Evolutionary conservation across 2,888 invertebrate species (phyloP), one percentile per base, ranked within the genome.

Genomic region (Amorpha juglandis): DNA sequence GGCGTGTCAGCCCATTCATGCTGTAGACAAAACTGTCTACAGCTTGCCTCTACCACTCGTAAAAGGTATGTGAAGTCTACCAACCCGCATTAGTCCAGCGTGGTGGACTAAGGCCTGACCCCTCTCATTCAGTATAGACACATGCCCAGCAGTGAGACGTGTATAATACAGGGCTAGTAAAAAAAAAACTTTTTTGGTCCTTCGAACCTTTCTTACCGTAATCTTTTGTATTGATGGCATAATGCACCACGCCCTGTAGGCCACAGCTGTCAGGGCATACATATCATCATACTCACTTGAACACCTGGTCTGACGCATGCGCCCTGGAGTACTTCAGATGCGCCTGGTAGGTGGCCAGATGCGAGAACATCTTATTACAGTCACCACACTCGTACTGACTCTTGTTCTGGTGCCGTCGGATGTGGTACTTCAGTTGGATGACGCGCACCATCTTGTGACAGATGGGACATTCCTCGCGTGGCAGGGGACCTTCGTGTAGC

Each of bases 341-440:
- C 0, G 90, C 92, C 65, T 91, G 91, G 67, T 91, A 92, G 0
- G 92, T 92, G 0, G 91, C 86, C 0, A 90, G 74, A 14, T 92
- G 90, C 0, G 91, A 89, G 82, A 91, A 91, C 12, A 87, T 77
- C 73, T 92, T 92, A 64, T 84, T 78, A 55, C 92, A 92, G 3
- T 91, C 90, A 0, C 63, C 62, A n/a, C 92, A 92, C 63, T 88
- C 87, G 72, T 83, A 90, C 0, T 84, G 71, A 0, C 76, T 77
- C 53, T 86, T 88, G 71, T 78, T 88, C 76, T 91, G 74, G 64
- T 92, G 92, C 0, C 92, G 42, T 42, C 84, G 85, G 1, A 92
- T 80, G 82, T 92, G 92, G 69, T 92, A 92, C 71, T 92, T 92
- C 0, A 92, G 70, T 19, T 92, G 92, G 0, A 90, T 87, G 0